phyloP scores from a whole-genome alignment of 2,888 invertebrate species.

The Elmis aenea region DNA sequence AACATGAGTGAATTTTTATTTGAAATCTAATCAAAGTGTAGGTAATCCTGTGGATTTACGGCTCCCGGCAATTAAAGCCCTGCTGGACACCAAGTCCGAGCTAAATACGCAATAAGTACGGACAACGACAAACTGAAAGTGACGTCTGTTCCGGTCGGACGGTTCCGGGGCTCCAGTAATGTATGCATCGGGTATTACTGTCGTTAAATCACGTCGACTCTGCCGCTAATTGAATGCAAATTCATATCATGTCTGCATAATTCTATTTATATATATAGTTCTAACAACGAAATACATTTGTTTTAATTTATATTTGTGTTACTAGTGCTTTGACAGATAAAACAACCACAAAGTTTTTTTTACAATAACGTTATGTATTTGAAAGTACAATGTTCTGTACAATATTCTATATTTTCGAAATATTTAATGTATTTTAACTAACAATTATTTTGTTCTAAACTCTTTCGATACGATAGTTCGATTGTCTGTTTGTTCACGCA shows the following conservation, averaged over 20 bases:
- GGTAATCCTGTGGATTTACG: slow-evolving; percentile 32
- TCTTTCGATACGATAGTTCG: no score
- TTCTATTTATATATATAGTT: slow-evolving; percentile 13
- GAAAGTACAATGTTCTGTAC: no score
- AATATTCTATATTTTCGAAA: no score
- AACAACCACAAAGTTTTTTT: no score
- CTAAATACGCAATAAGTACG: slow-evolving; percentile 41
- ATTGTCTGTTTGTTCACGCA: no score
- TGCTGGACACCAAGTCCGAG: slow-evolving; percentile 29
- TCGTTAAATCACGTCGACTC: slow-evolving; percentile 33
- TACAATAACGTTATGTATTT: no score
- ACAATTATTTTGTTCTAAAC: no score
- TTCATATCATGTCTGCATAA: slow-evolving; percentile 20
- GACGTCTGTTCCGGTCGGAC: slow-evolving; percentile 27
- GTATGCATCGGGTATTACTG: slow-evolving; percentile 36
- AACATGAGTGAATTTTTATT: slow-evolving; percentile 23
- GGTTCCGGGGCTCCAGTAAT: slow-evolving; percentile 27
- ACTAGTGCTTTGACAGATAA: no score
- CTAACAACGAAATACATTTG: no score
- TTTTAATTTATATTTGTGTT: no score
- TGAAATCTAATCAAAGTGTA: slow-evolving; percentile 31
- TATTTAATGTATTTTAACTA: no score
- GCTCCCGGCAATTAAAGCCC: slow-evolving; percentile 34
- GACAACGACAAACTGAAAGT: slow-evolving; percentile 35
- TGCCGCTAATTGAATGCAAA: slow-evolving; percentile 34